Evolutionary conservation across 1,140 invertebrate species (phyloP), one percentile per base, ranked within the genome.

Genomic region (Euwallacea fornicatus): DNA sequence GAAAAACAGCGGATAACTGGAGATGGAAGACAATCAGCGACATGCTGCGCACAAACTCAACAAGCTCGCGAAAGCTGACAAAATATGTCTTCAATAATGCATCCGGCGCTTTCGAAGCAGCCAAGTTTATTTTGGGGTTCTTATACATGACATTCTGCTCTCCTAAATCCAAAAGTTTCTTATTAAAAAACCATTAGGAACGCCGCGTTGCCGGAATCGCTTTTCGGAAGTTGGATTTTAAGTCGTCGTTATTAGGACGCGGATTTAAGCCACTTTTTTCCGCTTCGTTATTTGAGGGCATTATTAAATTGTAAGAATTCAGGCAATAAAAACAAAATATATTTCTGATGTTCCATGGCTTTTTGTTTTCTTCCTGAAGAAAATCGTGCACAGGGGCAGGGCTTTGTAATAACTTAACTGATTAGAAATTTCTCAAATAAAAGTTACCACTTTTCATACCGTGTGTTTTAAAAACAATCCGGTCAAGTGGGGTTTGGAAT

Each of bases 1-100:
- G 42, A 68, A 68, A 68, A 68, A 50, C 56, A 68, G 41, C 42
- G 66, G 44, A 60, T 47, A 59, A 68, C 15, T 21, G 58, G 55
- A 68, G 56, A 50, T 21, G 44, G 54, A 68, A 68, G 58, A 46
- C 66, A 68, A 68, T 68, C 66, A 68, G 21, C 15, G 58, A 61
- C 56, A 68, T 55, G 50, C 60, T 61, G 56, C 43, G 64, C 54
- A 15, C 10, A 42, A 44, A 59, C 56, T 66, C 46, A 66, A 66
- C 65, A 56, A 66, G 65, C 65, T 58, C 42, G 41, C 44, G 65
- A 66, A 60, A 68, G 66, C 66, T 60, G 66, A 68, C 66, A 68
- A 68, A 68, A 68, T 68, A 68, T 61, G 58, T 68, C 58, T 68
- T 68, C 66, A 68, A 68, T 68, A 68, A 68, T 68, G 66, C 66